Percentiles rank a stretch among this genome's conserved stretches.
phyloP scores from a whole-genome alignment of 2,113 vertebrate species.

The Deroptyus accipitrinus region DNA sequence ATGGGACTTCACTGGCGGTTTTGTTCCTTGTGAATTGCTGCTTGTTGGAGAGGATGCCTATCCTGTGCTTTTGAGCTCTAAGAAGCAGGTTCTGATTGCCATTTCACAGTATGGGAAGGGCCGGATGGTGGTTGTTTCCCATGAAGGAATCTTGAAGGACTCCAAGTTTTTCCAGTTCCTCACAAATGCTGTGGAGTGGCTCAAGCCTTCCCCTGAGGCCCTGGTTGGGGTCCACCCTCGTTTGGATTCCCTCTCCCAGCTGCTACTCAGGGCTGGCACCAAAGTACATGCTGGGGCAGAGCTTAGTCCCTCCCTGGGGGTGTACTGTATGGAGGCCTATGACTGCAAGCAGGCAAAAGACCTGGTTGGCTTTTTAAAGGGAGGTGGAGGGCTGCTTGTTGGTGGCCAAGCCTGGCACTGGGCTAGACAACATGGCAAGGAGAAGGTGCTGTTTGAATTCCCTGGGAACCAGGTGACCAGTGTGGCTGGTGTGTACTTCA shows the following conservation, averaged over 20 bases:
- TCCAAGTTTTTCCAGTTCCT: constrained; percentile 76
- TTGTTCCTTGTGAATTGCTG: constrained; percentile 73
- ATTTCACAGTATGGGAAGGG: constrained; percentile 78
- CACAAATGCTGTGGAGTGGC: constrained; percentile 83
- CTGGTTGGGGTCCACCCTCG: constrained; percentile 74
- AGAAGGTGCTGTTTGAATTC: constrained; percentile 79
- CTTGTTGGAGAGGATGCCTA: constrained; percentile 69
- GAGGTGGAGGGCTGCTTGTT: constrained; percentile 84
- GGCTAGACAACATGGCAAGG: constrained; percentile 70
- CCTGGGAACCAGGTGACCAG: constrained; percentile 86
- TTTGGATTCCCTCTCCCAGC: constrained; percentile 66
- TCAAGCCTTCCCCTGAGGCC: constrained; percentile 69
- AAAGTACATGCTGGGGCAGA: constrained; percentile 60
- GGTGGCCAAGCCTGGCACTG: constrained; percentile 87
- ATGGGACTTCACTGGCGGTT: constrained; percentile 68
- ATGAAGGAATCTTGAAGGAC: constrained; percentile 78
- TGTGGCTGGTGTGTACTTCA: constrained; percentile 87
- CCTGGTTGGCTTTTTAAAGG: constrained; percentile 80
- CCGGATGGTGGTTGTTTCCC: constrained; percentile 82
- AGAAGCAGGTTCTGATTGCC: constrained; percentile 72
- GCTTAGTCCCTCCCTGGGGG: constrained; percentile 52
- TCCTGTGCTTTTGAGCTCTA: constrained; percentile 70
- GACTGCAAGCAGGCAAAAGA: constrained; percentile 54
- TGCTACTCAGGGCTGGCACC: constrained; percentile 59
- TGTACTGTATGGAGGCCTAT: constrained; percentile 83